Evolutionary conservation across 2,888 invertebrate genomes (phyloP).

Genomic region (Choreutis nemorana): DNA sequence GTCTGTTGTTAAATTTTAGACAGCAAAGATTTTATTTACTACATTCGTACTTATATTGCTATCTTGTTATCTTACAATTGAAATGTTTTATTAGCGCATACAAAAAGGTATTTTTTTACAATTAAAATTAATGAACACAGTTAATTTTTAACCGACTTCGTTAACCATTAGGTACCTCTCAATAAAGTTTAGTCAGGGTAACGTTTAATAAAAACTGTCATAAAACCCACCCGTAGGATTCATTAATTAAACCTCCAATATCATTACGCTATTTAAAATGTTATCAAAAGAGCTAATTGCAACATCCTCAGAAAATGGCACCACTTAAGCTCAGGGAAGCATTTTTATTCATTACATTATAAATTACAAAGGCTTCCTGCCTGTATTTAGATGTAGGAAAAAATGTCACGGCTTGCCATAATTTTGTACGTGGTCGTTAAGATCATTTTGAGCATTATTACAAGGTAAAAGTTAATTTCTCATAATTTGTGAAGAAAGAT

Average conservation of each 20-base stretch:
- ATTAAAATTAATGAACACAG: no score
- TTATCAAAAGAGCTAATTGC: slow-evolving; percentile 51
- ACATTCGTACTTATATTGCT: no score
- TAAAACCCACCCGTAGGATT: no score
- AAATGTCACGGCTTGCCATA: slow-evolving; percentile 60
- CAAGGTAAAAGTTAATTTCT: slow-evolving; percentile 52
- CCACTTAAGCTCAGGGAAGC: slow-evolving; percentile 26
- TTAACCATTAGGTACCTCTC: no score
- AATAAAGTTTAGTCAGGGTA: no score
- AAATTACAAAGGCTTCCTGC: slow-evolving; percentile 49
- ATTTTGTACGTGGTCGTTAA: slow-evolving; percentile 57
- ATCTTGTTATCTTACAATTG: no score
- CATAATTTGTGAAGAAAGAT: slow-evolving; percentile 37
- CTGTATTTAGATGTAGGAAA: slow-evolving; percentile 39
- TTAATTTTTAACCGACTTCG: no score
- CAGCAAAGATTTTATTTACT: no score
- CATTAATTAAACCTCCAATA: slow-evolving; percentile 22
- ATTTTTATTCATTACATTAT: slow-evolving; percentile 67
- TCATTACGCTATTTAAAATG: slow-evolving; percentile 33
- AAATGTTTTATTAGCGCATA: no score
- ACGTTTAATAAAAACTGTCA: no score
- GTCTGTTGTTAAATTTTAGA: no score
- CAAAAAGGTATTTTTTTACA: no score
- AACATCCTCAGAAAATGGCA: slow-evolving; percentile 42
- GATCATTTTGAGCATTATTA: slow-evolving; percentile 39